Evolutionary conservation across 2,113 vertebrate species (phyloP), one percentile per base, ranked within the genome.

Genomic region (Procavia capensis): DNA sequence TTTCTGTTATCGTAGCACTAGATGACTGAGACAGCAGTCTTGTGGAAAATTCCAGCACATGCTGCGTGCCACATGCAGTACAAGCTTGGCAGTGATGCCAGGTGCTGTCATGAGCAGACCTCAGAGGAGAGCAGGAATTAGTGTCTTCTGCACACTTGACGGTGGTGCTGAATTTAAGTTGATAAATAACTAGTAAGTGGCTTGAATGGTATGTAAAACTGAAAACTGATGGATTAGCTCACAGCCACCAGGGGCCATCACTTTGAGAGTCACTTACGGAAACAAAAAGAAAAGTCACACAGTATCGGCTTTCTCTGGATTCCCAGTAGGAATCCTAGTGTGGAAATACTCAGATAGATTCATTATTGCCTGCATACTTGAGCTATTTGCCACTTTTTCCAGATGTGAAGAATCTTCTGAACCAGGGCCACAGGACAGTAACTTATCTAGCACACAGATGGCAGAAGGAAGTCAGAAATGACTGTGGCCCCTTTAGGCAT

Each of bases 181-280:
- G 79, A 41, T 68, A 70, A 76, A 68, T 54, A 36, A 79, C 84
- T 45, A 1, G 4, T 27, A 36, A 72, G 50, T 61, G 47, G 27
- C 39, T 39, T 85, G 45, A 87, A 25, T 29, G 74, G 61, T 10
- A 39, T 5, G 5, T 54, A 54, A 70, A 82, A n/a, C 66, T 61
- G 50, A 61, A 90, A 85, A 29, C 20, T 14, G 0, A 19, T 76
- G 78, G 25, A 61, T 95, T 79, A 50, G 20, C 54, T 93, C 85
- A 72, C 34, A 82, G 61, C 39, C n/a, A 43, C 54, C 34, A n/a
- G 36, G 64, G 59, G 17, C 54, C 54, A 29, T 95, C 20, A 66
- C 54, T 84, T 70, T 31, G 45, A 81, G 50, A 72, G 34, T 41
- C 4, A 76, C 59, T 90, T 84, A 88, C 81, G 92, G 78, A 84